phyloP scores from a whole-genome alignment of 2,888 invertebrate genomes.

The Tipula unca region DNA sequence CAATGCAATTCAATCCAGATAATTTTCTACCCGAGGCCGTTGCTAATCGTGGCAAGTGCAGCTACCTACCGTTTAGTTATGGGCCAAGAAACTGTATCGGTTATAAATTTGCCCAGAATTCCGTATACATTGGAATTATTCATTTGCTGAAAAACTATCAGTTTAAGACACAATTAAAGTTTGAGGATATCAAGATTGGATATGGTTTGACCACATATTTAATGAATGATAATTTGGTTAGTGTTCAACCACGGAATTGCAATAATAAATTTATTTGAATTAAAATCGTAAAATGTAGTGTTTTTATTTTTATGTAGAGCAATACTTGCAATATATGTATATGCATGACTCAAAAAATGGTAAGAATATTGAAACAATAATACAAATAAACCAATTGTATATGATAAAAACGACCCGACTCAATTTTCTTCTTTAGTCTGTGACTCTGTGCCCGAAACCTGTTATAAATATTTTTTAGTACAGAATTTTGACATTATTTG shows the following conservation, averaged over 20 bases:
- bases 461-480: too few relatives aligned
- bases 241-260: not conserved
- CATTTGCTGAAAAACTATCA: not conserved
- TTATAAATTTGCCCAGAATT: not conserved
- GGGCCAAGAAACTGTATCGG: not conserved
- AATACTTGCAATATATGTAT: too few relatives aligned
- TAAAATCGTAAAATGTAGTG: too few relatives aligned
- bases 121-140: not conserved
- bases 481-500: too few relatives aligned
- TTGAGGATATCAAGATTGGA: not conserved
- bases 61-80: not conserved
- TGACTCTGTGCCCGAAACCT: too few relatives aligned
- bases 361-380: too few relatives aligned
- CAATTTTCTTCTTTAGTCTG: too few relatives aligned
- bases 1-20: not conserved
- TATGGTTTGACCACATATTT: not conserved
- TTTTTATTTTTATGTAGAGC: not conserved
- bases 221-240: not conserved
- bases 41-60: not conserved
- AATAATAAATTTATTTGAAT: too few relatives aligned
- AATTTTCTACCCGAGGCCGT: not conserved
- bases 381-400: too few relatives aligned
- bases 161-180: not conserved
- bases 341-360: too few relatives aligned
- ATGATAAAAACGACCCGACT: too few relatives aligned